Base-by-base conservation (phyloP, 2,113 vertebrate genomes). In the Pangasianodon hypophthalmus region DNA sequence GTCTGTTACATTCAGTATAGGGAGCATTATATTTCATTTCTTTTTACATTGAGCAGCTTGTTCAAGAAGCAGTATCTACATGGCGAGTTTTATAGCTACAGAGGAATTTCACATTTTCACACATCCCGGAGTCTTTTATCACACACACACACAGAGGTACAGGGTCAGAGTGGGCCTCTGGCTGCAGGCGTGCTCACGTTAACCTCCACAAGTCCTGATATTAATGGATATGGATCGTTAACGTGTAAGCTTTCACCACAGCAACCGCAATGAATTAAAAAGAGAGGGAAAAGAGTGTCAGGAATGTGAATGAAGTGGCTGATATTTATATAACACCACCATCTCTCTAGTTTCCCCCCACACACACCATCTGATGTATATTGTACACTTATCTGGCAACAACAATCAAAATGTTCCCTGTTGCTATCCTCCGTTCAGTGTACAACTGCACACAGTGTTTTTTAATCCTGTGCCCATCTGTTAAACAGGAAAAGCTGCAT, bases 351-450 rank as follows among this genome's bases (percentile, higher is more conserved):
- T 24, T 6, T 8, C 56, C 26, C 62, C 82, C 19, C 82, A 32
- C 82, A 60, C 82, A 84, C 82, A 84, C 82, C 82, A 84, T 84
- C 56, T 84, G 82, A 84, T 84, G 24, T 84, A 84, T 41, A 62
- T 5, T 44, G 21, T 24, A 84, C 32, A 60, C 37, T 44, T 62
- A 60, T 84, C 37, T 26, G 37, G 54, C 6, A 29, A 54, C 50
- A 54, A 26, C 21, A 84, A 84, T 84, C 56, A 84, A 41, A 44
- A 44, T 84, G 82, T 62, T 62, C 37, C 6, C 56, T 84, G 37
- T 14, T 62, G 56, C 56, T 26, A 6, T 84, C 82, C 82, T 84
- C 21, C n/a, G 13, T 84, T 84, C 82, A 84, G 56, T 84, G 82
- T 60, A 58, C 50, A 83, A 83, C 52, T 32, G 50, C 44, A 14